phyloP scores from a whole-genome alignment of 2,888 invertebrate genomes.

The Entomobrya multifasciata region DNA sequence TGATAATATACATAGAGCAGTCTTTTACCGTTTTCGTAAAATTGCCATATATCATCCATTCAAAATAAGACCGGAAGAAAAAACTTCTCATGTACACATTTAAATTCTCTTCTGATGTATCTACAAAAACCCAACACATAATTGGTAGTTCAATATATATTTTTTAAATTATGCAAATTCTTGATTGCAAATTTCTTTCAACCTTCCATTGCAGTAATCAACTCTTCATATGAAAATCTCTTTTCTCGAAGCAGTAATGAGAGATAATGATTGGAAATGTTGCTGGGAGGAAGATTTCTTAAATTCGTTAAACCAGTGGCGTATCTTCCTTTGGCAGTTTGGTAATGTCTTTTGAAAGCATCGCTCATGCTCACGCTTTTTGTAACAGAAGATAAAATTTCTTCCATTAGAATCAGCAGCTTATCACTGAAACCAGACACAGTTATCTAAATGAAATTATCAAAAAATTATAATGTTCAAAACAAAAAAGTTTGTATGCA shows the following conservation, averaged over 20 bases:
- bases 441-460: constrained; percentile 36
- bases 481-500: no score
- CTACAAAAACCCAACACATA: constrained; percentile 83
- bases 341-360: constrained; percentile 91
- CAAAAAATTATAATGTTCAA: no score
- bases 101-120: constrained; percentile 89
- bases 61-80: constrained; percentile 91
- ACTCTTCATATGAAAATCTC: constrained; percentile 79
- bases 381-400: constrained; percentile 91
- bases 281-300: constrained; percentile 33
- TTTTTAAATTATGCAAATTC: no score
- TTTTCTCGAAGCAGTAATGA: constrained; percentile 52
- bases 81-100: constrained; percentile 90
- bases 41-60: constrained; percentile 95
- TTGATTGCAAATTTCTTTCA: not conserved
- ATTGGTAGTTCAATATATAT: no score
- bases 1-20: not conserved
- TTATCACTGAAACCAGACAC: constrained; percentile 94
- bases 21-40: constrained; percentile 84
- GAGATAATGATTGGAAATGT: constrained; percentile 39
- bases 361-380: constrained; percentile 88
- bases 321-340: constrained; percentile 84
- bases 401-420: constrained; percentile 89
- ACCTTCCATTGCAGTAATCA: constrained; percentile 86
- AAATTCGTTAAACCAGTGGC: constrained; percentile 29